Evolutionary conservation across 2,888 invertebrate genomes (phyloP).

Genomic region (Mythimna albipuncta): DNA sequence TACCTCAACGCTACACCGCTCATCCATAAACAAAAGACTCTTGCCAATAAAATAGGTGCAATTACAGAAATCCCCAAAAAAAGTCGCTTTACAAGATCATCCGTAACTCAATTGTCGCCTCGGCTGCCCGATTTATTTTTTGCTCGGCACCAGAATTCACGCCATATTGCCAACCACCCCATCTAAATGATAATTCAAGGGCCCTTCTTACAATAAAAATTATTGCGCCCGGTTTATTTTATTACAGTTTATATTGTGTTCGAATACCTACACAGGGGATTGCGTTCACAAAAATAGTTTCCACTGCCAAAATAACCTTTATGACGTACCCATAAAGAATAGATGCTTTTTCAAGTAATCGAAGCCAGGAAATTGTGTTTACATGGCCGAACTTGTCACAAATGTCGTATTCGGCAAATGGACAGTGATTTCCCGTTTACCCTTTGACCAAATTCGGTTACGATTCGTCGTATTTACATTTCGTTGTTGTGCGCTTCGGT

Average conservation of each 20-base stretch:
- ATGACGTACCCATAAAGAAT: constrained; percentile 43
- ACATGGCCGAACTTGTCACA: constrained; percentile 71
- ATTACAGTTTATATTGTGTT: constrained; percentile 89
- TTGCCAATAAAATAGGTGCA: constrained; percentile 76
- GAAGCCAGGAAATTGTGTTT: constrained; percentile 43
- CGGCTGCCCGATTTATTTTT: constrained; percentile 80
- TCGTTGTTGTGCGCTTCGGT: constrained; percentile 66
- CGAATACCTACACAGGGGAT: constrained; percentile 75
- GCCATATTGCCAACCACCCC: constrained; percentile 88
- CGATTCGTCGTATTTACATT: constrained; percentile 78
- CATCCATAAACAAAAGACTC: constrained; percentile 70
- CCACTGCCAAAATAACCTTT: constrained; percentile 60
- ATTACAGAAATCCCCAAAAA: constrained; percentile 77
- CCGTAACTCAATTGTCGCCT: constrained; percentile 83
- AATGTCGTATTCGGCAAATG: constrained; percentile 77
- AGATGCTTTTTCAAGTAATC: constrained; percentile 33
- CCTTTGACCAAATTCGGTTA: constrained; percentile 80
- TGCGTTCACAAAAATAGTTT: constrained; percentile 63
- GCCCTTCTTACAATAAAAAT: constrained; percentile 89
- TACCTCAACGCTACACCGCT: constrained; percentile 54
- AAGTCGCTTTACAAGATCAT: constrained; percentile 75
- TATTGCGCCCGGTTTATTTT: constrained; percentile 90
- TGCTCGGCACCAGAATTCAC: constrained; percentile 78
- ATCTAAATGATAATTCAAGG: constrained; percentile 90
- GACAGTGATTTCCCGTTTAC: constrained; percentile 80